A percentile compares a stretch with the other conserved stretches of the same genome.
These are phyloP conservation scores for Meteorus cinctellus DNA, from an alignment of 2,888 invertebrate species.

Conservation along the genomic window DNA sequence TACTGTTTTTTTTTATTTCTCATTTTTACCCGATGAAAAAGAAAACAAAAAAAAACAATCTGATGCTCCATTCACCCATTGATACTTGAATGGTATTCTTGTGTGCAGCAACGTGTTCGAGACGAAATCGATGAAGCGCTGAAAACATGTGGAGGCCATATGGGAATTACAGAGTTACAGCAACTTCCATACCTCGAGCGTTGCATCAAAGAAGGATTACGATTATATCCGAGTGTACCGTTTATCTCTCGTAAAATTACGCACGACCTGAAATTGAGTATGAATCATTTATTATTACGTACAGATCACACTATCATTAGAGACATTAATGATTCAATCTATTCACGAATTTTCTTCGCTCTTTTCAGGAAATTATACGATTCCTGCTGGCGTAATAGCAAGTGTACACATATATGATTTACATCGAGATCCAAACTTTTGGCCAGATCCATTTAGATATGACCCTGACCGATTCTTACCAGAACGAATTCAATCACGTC, in stretches of 20 bases:
- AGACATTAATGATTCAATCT: too few relatives aligned
- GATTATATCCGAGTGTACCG: conserved; percentile 81
- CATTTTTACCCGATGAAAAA: neutral
- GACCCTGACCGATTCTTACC: conserved; percentile 81
- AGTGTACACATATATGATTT: conserved; percentile 78
- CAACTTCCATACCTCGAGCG: conserved; percentile 81
- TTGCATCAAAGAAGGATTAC: conserved; percentile 80
- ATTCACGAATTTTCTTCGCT: neutral
- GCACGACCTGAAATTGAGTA: conserved; percentile 73
- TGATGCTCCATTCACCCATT: neutral
- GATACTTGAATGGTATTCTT: too few relatives aligned
- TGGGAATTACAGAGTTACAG: conserved; percentile 76
- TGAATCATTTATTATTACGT: neutral
- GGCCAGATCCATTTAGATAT: conserved; percentile 79
- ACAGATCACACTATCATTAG: too few relatives aligned
- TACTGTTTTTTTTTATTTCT: neutral
- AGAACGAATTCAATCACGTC: conserved; percentile 73
- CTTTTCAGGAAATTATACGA: conserved; percentile 71
- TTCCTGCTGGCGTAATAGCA: conserved; percentile 75
- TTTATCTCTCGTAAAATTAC: conserved; percentile 77
- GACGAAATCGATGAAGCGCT: conserved; percentile 68
- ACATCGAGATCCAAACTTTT: conserved; percentile 79
- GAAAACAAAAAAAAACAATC: neutral
- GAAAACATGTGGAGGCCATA: conserved; percentile 74
- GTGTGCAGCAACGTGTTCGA: conserved; percentile 47